phyloP scores from a whole-genome alignment of 2,113 vertebrate genomes.

The Lichenostomus cassidix region DNA sequence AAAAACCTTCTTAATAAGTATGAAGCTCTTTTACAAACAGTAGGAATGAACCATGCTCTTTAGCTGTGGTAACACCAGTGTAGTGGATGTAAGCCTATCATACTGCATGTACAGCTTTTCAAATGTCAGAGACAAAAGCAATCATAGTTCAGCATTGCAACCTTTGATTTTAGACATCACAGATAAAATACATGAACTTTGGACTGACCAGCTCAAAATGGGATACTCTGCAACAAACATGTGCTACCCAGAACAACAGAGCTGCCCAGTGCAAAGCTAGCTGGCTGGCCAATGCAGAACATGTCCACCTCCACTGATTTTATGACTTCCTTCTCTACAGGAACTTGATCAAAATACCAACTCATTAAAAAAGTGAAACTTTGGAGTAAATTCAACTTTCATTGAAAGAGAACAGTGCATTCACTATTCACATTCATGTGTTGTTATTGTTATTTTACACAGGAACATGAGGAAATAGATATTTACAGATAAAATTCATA shows the following conservation, averaged over 20 bases:
- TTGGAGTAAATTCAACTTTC: not conserved
- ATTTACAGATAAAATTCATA: not conserved
- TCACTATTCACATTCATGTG: too few relatives aligned
- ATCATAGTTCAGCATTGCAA: not conserved
- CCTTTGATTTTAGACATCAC: not conserved
- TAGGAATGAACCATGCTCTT: not conserved
- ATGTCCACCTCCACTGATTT: not conserved
- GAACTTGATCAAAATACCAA: not conserved
- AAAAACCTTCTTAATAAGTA: not conserved
- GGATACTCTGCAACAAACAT: not conserved
- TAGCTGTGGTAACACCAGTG: not conserved
- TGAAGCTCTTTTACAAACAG: not conserved
- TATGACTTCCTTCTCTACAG: not conserved
- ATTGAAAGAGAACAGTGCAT: not conserved
- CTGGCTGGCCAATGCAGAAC: not conserved
- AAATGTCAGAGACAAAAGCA: not conserved
- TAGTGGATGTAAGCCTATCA: not conserved
- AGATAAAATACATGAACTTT: not conserved
- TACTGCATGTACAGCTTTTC: not conserved
- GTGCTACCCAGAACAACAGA: conserved; percentile 7
- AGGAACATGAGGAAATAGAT: not conserved
- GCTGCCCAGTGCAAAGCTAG: not conserved
- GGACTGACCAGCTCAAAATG: not conserved
- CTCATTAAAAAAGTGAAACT: not conserved
- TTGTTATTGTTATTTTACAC: not conserved